A percentile compares a stretch with the other conserved stretches of the same genome.
phyloP scores from a whole-genome alignment of 2,888 invertebrate species.

The Eristalinus sepulchralis region DNA sequence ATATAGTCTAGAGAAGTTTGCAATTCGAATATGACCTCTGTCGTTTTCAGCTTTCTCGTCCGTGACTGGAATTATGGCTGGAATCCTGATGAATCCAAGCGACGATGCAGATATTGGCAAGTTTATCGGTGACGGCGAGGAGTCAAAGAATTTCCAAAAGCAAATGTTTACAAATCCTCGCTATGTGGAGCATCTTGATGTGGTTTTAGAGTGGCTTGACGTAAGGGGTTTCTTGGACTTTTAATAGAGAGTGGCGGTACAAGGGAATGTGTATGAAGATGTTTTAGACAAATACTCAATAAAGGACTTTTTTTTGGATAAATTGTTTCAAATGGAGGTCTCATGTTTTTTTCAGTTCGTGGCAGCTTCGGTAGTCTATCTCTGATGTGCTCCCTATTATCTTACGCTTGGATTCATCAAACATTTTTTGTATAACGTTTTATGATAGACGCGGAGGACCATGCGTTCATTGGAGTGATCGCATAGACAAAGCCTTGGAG shows the following conservation, averaged over 20 bases:
- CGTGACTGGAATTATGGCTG: constrained; percentile 74
- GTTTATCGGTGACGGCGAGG: constrained; percentile 43
- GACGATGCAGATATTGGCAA: constrained; percentile 74
- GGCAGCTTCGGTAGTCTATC: too few species aligned
- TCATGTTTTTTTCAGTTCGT: too few species aligned
- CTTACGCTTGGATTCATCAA: too few species aligned
- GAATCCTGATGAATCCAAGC: constrained; percentile 74
- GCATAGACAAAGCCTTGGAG: too few species aligned
- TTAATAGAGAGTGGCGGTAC: neutral
- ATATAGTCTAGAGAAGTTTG: neutral
- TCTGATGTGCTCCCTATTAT: too few species aligned
- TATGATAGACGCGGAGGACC: too few species aligned
- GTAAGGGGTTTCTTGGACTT: constrained; percentile 45
- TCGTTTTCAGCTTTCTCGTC: constrained; percentile 71
- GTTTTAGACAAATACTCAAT: too few species aligned
- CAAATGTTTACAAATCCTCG: constrained; percentile 74
- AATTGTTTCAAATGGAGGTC: too few species aligned
- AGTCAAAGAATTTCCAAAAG: constrained; percentile 74
- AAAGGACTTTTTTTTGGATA: too few species aligned
- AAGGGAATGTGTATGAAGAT: too few species aligned
- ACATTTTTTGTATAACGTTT: too few species aligned
- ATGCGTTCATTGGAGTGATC: too few species aligned
- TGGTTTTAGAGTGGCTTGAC: constrained; percentile 76
- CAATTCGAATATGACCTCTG: neutral
- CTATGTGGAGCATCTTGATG: constrained; percentile 75